Conservation (phyloP, 2,113 vertebrate genomes). For the Cacatua alba region DNA sequence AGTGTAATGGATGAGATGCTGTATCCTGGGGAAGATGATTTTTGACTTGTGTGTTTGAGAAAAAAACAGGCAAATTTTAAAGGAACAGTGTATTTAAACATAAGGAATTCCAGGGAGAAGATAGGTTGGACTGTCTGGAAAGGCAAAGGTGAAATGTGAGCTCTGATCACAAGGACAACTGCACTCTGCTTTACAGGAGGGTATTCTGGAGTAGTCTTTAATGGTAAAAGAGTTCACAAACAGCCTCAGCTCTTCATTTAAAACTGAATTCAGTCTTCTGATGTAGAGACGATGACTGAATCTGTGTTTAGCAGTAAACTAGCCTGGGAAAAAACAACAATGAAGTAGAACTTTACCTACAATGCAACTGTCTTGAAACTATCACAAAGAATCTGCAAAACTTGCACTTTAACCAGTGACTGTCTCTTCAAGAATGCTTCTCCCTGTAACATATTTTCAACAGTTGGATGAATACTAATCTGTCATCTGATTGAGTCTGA, state of each 20-base stretch:
- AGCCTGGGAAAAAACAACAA: background rate
- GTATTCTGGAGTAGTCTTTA: background rate
- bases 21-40: background rate
- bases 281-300: background rate
- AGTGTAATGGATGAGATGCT: background rate
- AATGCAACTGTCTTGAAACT: background rate
- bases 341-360: background rate
- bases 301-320: background rate
- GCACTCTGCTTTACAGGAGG: background rate
- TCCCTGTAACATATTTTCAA: background rate
- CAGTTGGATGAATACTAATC: background rate
- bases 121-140: background rate
- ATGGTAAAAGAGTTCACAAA: background rate
- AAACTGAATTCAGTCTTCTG: background rate
- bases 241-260: background rate
- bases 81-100: background rate
- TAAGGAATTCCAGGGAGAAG: background rate
- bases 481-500: background rate
- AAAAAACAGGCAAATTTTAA: background rate
- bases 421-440: background rate
- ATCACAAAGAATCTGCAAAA: background rate
- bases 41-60: background rate
- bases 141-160: background rate
- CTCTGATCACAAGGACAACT: background rate
- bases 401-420: background rate